Evolutionary conservation across 2,113 vertebrate genomes (phyloP), one percentile per base, ranked within the genome.

Genomic region (Macrotis lagotis): DNA sequence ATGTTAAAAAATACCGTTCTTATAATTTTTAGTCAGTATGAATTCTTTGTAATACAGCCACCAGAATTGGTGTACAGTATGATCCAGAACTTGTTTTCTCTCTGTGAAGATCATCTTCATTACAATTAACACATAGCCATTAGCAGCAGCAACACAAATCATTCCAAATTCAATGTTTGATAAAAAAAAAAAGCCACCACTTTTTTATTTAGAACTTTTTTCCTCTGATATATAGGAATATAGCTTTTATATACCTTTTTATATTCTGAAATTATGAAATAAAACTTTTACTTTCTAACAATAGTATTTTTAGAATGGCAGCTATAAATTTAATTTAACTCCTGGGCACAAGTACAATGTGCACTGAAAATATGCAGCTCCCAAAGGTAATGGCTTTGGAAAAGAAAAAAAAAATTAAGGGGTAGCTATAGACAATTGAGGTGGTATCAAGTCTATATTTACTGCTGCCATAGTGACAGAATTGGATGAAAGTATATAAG

Each of bases 181-280:
- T 93, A 90, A 89, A 91, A 95, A 95, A n/a, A 55, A 92, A 90
- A 49, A 92, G 92, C 89, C 95, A 96, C 95, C 88, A 89, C 90
- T 95, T 96, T 98, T 97, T 97, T 92, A 50, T 90, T 92, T 93
- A 93, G 97, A 94, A 90, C 94, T 96, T 0, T 0, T 59, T 96
- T 94, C 96, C 93, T 93, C 94, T 28, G 95, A 96, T 96, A 89
- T 88, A 95, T 92, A 94, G 95, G 96, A 98, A 55, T 44, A 53
- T 93, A 95, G 97, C 97, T 98, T 95, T 96, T 97, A 97, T 98
- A 97, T 96, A 94, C 92, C 92, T 97, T 98, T 98, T 98, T 98
- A 94, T 98, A 98, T 96, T 91, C 97, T 96, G 90, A 97, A 96
- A 95, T 96, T 97, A 96, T 22, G 89, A 90, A 83, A 97, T 92